A percentile compares a stretch with the other conserved stretches of the same genome.
Conservation (phyloP, 2,888 invertebrate species). For the Schizaphis graminum region DNA sequence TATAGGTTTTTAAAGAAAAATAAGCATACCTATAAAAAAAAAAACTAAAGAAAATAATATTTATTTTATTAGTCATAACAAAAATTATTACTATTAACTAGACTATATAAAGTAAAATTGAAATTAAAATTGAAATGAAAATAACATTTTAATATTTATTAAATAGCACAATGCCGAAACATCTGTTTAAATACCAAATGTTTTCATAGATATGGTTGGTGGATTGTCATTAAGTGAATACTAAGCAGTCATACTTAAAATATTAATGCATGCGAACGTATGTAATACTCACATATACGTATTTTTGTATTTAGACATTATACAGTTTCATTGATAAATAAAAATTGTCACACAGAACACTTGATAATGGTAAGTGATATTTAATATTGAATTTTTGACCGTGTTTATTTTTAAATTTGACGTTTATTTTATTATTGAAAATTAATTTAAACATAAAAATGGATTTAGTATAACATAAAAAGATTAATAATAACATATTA, state of each 20-base stretch:
- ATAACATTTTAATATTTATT: not conserved
- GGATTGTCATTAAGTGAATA: not conserved
- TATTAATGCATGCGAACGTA: not conserved
- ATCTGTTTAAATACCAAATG: conserved; percentile 37
- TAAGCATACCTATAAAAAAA: not conserved
- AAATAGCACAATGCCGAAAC: not conserved
- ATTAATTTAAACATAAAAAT: not conserved
- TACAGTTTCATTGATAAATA: not conserved
- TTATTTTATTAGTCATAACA: not conserved
- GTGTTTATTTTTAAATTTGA: not conserved
- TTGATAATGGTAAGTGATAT: conserved; percentile 33
- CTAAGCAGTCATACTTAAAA: not conserved
- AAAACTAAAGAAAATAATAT: not conserved
- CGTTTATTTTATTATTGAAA: not conserved
- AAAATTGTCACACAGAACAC: not conserved
- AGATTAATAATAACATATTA: not conserved
- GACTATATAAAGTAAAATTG: not conserved
- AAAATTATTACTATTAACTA: not conserved
- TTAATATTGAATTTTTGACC: not conserved
- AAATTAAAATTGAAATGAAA: not conserved
- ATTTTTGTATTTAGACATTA: not conserved
- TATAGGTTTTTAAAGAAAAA: not conserved
- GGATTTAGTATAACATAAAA: not conserved
- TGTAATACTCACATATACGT: not conserved
- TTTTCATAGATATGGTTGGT: not conserved